These are phyloP conservation scores for Mus spretus DNA, from an alignment of 2,797 vertebrate genomes.

Conservation along the genomic window DNA sequence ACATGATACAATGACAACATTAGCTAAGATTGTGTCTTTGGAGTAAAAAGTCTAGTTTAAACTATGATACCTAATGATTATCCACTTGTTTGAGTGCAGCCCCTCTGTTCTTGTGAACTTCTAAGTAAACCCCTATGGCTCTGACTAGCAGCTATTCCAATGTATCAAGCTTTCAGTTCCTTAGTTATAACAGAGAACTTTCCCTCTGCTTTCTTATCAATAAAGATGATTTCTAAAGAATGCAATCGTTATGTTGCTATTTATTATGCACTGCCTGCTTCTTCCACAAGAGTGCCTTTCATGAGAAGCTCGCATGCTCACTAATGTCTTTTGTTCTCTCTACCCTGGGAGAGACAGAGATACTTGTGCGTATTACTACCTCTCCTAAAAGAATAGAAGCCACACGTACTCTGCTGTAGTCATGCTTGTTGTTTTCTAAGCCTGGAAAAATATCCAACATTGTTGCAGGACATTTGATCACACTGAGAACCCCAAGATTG, in stretches of 20 bases:
- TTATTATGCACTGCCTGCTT: not conserved
- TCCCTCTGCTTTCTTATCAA: not conserved
- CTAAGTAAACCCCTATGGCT: conserved; percentile 47
- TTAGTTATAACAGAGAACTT: not conserved
- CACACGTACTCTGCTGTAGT: not conserved
- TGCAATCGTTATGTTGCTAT: not conserved
- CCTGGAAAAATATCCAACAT: not conserved
- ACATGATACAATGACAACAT: conserved; percentile 89
- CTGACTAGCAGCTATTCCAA: conserved; percentile 27
- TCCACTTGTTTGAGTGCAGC: conserved; percentile 59
- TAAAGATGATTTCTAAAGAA: not conserved
- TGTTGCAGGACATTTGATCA: not conserved
- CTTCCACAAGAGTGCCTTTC: not conserved
- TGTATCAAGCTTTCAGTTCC: conserved; percentile 45
- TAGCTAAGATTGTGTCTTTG: conserved; percentile 88
- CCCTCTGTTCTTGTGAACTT: conserved; percentile 9
- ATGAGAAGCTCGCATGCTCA: not conserved
- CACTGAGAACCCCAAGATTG: not conserved
- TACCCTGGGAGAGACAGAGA: not conserved
- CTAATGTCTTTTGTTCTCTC: not conserved
- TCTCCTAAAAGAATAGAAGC: not conserved
- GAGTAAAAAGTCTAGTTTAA: conserved; percentile 70
- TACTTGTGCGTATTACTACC: not conserved
- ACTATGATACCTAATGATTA: conserved; percentile 34
- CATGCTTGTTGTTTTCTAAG: not conserved